Base-by-base conservation (phyloP, 1,140 invertebrate genomes). In the Temnothorax curvispinosus region DNA sequence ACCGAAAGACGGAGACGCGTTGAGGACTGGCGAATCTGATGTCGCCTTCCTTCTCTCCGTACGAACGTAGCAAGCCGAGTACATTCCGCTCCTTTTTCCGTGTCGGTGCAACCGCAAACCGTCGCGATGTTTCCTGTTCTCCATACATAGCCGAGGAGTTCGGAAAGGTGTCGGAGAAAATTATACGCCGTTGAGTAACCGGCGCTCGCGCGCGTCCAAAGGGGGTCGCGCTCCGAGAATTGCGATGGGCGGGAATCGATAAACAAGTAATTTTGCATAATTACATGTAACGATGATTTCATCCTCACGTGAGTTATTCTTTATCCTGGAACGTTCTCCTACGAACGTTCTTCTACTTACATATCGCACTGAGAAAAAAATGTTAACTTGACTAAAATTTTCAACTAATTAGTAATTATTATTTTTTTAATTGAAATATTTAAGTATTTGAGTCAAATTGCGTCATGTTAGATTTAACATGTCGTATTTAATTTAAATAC, bases 111-210 rank as follows among this genome's bases (percentile, higher is more conserved):
- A 13, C 35, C 27, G 27, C 27, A 27, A 27, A 27, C 27, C 32
- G 44, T 80, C 77, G 35, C 21, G 47, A 44, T 56, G 65, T 81
- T 81, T 81, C 64, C 77, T 41, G 64, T 69, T 78, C 47, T 81
- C 64, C 78, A 56, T 81, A 71, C 21, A 71, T 71, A 32, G 65
- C 5, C 65, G 7, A 69, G 35, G 47, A 54, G 15, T 35, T n/a
- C 77, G 47, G 50, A 71, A 52, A 71, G 78, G 41, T 78, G 58
- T 47, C 65, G 50, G 18, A n/a, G 50, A 72, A 71, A 56, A 72
- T 81, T 41, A 71, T 41, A 18, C 18, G 50, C 38, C 18, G 78
- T 80, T 71, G 65, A 71, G 60, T 67, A 80, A 80, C 18, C 76
- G 44, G 7, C 76, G 44, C 15, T 77, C 41, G 50, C 38, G 56